Evolutionary conservation across 2,888 invertebrate species (phyloP), one percentile per base, ranked within the genome.

Genomic region (Lissocephala sabroskyi): DNA sequence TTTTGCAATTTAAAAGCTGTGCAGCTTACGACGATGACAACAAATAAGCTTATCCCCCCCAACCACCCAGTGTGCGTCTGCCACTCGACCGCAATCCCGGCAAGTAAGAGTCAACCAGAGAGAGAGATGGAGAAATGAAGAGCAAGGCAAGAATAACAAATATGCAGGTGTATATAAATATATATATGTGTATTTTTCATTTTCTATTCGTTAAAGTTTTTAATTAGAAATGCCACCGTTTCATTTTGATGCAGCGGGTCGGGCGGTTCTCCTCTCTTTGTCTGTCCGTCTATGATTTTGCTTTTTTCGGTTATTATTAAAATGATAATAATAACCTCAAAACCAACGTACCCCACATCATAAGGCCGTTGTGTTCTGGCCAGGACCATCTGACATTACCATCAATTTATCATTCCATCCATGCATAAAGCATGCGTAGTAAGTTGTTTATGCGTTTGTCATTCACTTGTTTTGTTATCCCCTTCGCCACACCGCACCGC

Each of bases 241-340:
- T 23, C 23, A 23, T 23, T 55, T 48, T 60, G 42, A 49, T 26
- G 14, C 11, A n/a, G n/a, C n/a, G n/a, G n/a, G 14, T 19, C 17
- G 36, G 10, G 28, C 52, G 45, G 36, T 13, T 33, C 11, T 10
- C 3, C 30, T 30, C 30, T 30, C 30, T 10, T 19, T 5, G 14
- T 6, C 40, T 23, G 17, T 9, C 18, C 14, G 29, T 42, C 17
- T 45, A 30, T 41, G 45, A 50, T 40, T 55, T 53, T 60, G 55
- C 40, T 75, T 60, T 68, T 64, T 75, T 54, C 45, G 57, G 63
- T 63, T 75, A 66, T 67, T 73, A 73, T 75, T 70, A 66, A 75
- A 74, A 68, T 75, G 66, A 75, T 75, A 71, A 75, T 75, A 71
- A 68, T 68, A 68, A 58, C 67, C 71, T 51, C 63, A 66, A 56